Evolutionary conservation across 2,888 invertebrate species (phyloP), one percentile per base, ranked within the genome.

Genomic region (Rhagophthalmus giganteus): DNA sequence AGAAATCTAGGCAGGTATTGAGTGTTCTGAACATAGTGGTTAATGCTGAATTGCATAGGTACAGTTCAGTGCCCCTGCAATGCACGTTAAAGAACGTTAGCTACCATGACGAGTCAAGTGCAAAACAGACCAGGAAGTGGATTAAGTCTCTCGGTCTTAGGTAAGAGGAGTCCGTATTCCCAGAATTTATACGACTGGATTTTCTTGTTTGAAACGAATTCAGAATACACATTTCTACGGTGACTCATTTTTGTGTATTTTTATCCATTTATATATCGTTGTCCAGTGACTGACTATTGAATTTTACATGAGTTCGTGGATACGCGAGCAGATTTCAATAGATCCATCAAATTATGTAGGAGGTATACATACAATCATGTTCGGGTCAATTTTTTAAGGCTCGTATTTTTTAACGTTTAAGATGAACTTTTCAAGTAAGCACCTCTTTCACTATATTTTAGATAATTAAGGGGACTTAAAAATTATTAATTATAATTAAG

Each of bases 101-200:
- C 49, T 37, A 42, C 35, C 16, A 55, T 55, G 65, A 64, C 61
- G 60, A 64, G 63, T 58, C 62, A 62, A 59, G 63, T 62, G 59
- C 62, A 65, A 60, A 68, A 67, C 57, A 69, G 73, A 65, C 72
- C 75, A 60, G 74, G 73, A 60, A 74, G 73, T 46, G 75, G 75
- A 32, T 70, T 73, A 55, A 76, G 76, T 66, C 72, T 75, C 61
- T 76, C 76, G 48, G 75, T 76, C 55, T 68, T 77, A 59, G 76
- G 77, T 77, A 70, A 75, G 76, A 37, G 13, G n/a, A 7, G 4
- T 5, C 7, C 37, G 26, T 24, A 25, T 25, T 37, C 37, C n/a
- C 25, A 37, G 37, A 37, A 37, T 24, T 37, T 13, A 7, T 20
- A 6, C 37, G 26, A 37, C 37, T 25, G 13, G 25, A 37, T 25